These are phyloP conservation scores for Daphoenositta chrysoptera DNA, from an alignment of 2,113 vertebrate species.

Conservation along the genomic window DNA sequence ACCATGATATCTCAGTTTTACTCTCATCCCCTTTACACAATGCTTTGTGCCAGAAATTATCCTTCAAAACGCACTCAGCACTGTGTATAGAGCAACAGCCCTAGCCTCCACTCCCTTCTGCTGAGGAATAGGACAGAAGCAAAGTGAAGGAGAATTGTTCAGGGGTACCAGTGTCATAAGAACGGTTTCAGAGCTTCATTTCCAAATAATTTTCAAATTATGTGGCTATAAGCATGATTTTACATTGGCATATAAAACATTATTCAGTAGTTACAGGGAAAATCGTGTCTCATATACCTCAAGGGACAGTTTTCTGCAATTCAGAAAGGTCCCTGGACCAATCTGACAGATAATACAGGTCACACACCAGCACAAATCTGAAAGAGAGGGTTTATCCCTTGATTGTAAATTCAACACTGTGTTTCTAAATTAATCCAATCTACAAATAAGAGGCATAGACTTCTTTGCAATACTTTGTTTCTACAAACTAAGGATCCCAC, in stretches of 20 bases:
- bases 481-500: background rate
- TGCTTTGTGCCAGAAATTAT: background rate
- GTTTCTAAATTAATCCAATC: background rate
- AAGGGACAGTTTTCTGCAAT: background rate
- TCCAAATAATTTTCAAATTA: background rate
- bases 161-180: background rate
- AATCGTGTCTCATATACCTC: background rate
- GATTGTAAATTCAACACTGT: background rate
- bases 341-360: background rate
- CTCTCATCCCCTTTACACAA: background rate
- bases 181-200: background rate
- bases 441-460: background rate
- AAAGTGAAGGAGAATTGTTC: background rate
- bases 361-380: background rate
- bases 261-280: background rate
- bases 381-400: background rate
- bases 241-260: background rate
- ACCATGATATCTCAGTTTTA: background rate
- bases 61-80: accelerated
- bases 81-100: background rate
- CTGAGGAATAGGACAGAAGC: background rate
- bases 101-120: background rate
- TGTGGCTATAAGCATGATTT: background rate
- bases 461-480: background rate
- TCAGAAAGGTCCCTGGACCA: background rate